Evolutionary conservation across 2,113 vertebrate species (phyloP).

Genomic region (Aleadryas rufinucha): DNA sequence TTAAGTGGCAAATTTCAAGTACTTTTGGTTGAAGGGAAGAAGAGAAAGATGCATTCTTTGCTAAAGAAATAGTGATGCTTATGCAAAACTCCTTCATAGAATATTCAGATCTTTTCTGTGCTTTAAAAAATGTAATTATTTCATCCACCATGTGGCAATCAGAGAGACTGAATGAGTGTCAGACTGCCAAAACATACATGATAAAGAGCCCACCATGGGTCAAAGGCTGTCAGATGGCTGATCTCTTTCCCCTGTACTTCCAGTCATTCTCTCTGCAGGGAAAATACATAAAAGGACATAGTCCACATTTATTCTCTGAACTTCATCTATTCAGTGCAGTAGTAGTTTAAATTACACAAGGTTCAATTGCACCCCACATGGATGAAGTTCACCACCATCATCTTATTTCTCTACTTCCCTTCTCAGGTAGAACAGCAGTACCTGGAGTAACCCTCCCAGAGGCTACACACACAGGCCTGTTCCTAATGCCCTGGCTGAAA

Average conservation of each 20-base stretch:
- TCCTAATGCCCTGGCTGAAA: background rate
- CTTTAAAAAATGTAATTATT: background rate
- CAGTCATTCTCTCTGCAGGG: background rate
- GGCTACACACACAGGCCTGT: background rate
- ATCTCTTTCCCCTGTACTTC: background rate
- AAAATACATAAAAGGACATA: background rate
- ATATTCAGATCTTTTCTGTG: background rate
- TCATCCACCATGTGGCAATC: background rate
- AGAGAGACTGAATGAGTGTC: background rate
- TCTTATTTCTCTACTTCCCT: background rate
- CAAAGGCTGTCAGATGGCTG: background rate
- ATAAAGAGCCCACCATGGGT: background rate
- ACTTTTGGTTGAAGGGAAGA: background rate
- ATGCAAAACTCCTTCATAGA: background rate
- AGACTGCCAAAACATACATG: background rate
- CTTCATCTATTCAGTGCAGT: background rate
- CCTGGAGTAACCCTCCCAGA: background rate
- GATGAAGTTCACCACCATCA: background rate
- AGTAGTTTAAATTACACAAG: background rate
- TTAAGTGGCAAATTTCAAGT: background rate
- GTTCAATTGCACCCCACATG: background rate
- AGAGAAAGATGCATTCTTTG: background rate
- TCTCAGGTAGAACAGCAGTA: background rate
- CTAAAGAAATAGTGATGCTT: background rate
- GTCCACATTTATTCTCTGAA: background rate